Evolutionary conservation across 2,797 vertebrate genomes (phyloP), one percentile per base, ranked within the genome.

Genomic region (Fistularia commersonii): DNA sequence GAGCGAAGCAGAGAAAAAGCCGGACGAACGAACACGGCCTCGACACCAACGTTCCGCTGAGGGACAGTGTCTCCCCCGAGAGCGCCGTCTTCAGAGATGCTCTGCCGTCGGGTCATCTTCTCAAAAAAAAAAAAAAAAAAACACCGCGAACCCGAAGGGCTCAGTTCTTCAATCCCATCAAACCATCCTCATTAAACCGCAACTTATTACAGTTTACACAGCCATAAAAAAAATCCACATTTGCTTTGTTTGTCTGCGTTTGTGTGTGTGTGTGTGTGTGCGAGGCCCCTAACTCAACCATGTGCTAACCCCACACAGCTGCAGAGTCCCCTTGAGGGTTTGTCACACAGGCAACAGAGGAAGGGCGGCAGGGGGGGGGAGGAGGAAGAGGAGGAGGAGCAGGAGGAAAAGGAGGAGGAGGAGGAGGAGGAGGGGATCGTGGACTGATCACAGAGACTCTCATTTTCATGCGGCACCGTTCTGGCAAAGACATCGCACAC

Each of bases 271-370:
- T 45, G 45, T 79, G 51, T 81, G 70, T 77, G 72, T 84, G 83
- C 84, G 85, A 85, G 86, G 82, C 80, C 79, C 72, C 82, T 80
- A 82, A 87, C 76, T 86, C 77, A 72, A 88, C 81, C 87, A 83
- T 88, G 83, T 81, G 79, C 84, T 86, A 88, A 88, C 86, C 79
- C 68, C 75, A 76, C 83, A 84, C 86, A 88, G 86, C 85, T 87
- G 84, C 84, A 87, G 59, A 79, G 83, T 57, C 79, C 83, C 84
- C 85, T 84, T 72, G 82, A 83, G 84, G 84, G 70, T 82, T 87
- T 77, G 82, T 86, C 71, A 61, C 79, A 81, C 78, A 74, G 82
- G 84, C 85, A 83, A 86, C 82, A 75, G 82, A 82, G 72, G 72
- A 74, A 65, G 67, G 58, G 66, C 31, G 65, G 67, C 51, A 71